Conservation (phyloP, 2,113 vertebrate species). For the Zingel zingel region DNA sequence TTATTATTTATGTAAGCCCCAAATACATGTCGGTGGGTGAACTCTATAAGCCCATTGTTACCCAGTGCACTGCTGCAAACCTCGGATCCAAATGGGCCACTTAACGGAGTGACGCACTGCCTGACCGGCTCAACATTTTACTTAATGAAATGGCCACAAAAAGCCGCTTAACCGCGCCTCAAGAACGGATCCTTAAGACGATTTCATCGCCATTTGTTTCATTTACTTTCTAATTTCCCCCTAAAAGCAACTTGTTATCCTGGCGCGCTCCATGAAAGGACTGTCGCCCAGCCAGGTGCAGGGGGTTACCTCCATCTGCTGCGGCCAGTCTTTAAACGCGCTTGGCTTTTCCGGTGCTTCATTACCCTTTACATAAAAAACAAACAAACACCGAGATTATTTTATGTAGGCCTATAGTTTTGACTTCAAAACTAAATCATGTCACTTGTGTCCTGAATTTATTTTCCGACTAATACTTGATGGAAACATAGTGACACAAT, state of each 20-base stretch:
- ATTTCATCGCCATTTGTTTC: conserved; percentile 84
- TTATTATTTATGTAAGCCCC: neutral
- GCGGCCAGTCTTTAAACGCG: neutral
- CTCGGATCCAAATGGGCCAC: conserved; percentile 69
- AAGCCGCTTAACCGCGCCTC: conserved; percentile 83
- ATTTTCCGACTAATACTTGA: neutral
- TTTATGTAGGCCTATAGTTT: neutral
- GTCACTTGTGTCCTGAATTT: neutral
- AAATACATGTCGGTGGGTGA: neutral
- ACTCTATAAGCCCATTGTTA: neutral
- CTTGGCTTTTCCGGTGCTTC: conserved; percentile 1
- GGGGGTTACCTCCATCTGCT: conserved; percentile 47
- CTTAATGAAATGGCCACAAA: conserved; percentile 87
- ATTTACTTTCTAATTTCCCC: conserved; percentile 80
- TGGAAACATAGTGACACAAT: neutral
- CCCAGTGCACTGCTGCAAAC: conserved; percentile 59
- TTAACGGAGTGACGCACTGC: conserved; percentile 64
- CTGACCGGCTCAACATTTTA: conserved; percentile 56
- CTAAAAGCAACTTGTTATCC: conserved; percentile 81
- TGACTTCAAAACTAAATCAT: neutral
- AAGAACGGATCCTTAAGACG: conserved; percentile 73
- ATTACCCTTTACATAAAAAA: neutral
- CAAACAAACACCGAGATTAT: neutral
- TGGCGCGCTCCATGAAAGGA: conserved; percentile 52
- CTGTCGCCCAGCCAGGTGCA: conserved; percentile 46